A percentile compares a stretch with the other conserved stretches of the same genome.
Evolutionary conservation across 2,113 vertebrate genomes (phyloP).

Genomic region (Oreochromis aureus): DNA sequence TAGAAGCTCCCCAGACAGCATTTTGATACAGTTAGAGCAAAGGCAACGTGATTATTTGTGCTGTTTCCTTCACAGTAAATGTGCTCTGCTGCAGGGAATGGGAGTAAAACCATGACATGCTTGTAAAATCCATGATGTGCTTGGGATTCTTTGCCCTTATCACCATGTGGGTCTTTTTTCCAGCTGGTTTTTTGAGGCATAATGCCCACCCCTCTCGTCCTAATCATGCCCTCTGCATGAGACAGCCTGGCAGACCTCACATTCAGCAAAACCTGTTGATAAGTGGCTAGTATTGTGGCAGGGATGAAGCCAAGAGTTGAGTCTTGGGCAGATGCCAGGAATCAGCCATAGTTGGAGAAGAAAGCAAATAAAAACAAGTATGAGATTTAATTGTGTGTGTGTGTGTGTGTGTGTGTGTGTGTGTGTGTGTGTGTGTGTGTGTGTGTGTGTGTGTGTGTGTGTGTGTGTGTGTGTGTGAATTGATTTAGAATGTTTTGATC

Average conservation of each 20-base stretch:
- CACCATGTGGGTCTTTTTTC: slow-evolving; percentile 42
- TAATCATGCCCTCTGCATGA: slow-evolving; percentile 42
- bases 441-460: neutral
- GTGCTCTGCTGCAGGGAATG: slow-evolving; percentile 35
- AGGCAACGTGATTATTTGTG: slow-evolving; percentile 62
- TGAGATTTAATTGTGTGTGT: neutral
- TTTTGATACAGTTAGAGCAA: slow-evolving; percentile 61
- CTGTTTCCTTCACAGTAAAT: slow-evolving; percentile 56
- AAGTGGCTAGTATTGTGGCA: neutral
- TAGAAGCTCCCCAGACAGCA: slow-evolving; percentile 58
- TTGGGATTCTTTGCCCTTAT: slow-evolving; percentile 57
- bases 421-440: neutral
- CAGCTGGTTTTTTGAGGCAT: slow-evolving; percentile 31
- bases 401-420: neutral
- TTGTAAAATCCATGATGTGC: slow-evolving; percentile 56
- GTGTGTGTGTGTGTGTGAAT: neutral
- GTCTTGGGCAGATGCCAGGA: neutral
- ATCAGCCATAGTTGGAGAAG: neutral
- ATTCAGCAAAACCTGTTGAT: slow-evolving; percentile 58
- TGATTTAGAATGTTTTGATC: neutral
- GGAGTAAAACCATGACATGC: slow-evolving; percentile 54
- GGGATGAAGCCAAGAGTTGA: neutral
- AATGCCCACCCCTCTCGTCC: slow-evolving; percentile 39
- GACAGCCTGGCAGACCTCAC: slow-evolving; percentile 43
- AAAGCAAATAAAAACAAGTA: neutral